Base-by-base conservation (phyloP, 2,888 invertebrate genomes). In the Osedax frankpressi region DNA sequence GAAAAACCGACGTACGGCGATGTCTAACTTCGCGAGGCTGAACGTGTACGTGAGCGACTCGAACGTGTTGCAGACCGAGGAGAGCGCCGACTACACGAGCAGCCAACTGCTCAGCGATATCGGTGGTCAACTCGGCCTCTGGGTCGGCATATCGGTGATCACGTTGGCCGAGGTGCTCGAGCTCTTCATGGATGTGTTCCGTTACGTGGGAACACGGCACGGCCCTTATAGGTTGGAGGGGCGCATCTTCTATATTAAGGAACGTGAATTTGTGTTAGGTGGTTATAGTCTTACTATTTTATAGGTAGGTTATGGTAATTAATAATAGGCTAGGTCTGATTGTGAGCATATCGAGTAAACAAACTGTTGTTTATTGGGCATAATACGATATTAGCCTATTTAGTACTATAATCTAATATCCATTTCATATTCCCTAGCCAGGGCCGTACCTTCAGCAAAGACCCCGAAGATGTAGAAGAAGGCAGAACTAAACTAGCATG, bases 111-210 rank as follows among this genome's bases (percentile, higher is more conserved):
- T 77, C 24, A 75, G 75, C 1, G 76, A 77, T 67, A 77, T 77
- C 60, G 76, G 76, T 3, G 77, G 77, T 0, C 77, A 77, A 74
- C 74, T 77, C 27, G 77, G 77, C 1, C 73, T 77, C 26, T 77
- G 77, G 77, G 76, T 77, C 19, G 77, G 77, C 2, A 77, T 77
- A 24, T 77, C 77, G 2, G 70, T 77, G 60, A 77, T 77, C 62
- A 77, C 76, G 19, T 67, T 77, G 11, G 74, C 77, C 14, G 77
- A 77, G 71, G 76, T 77, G 44, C 30, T 77, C 11, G 76, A 77
- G 60, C 74, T 77, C 1, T 6, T 76, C 62, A 6, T 68, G 11
- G 19, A 68, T 68, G 3, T n/a, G 44, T 19, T 44, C 19, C 68
- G n/a, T 26, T 25, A 68, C 2, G 26, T 19, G 26, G 14, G 68